A percentile compares a stretch with the other conserved stretches of the same genome.
Evolutionary conservation across 2,888 invertebrate genomes (phyloP).

Genomic region (Sclerodermus sp.): DNA sequence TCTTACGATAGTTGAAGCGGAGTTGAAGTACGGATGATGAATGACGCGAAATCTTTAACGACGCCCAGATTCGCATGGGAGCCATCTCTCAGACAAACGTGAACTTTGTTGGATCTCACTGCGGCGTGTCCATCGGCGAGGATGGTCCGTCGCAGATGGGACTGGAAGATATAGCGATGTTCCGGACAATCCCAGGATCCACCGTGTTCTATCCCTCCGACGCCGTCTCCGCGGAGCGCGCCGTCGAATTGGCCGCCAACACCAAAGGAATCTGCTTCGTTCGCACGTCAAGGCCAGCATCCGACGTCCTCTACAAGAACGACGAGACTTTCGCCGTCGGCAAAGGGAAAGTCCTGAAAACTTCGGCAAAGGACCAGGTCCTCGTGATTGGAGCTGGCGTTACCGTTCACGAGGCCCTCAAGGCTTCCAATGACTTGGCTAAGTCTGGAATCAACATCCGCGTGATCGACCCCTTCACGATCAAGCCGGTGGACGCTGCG

Average conservation of each 20-base stretch:
- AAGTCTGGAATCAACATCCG: slow-evolving; percentile 74
- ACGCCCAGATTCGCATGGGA: slow-evolving; percentile 97
- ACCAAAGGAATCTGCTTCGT: slow-evolving; percentile 94
- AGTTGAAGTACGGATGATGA: not conserved
- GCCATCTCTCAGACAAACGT: slow-evolving; percentile 98
- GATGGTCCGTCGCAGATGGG: slow-evolving; percentile 99
- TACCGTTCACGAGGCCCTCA: slow-evolving; percentile 87
- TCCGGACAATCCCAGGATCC: slow-evolving; percentile 84
- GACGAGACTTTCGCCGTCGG: slow-evolving; percentile 81
- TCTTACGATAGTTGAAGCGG: no score
- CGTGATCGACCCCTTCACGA: slow-evolving; percentile 92
- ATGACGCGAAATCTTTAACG: not conserved
- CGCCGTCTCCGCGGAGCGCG: slow-evolving; percentile 92
- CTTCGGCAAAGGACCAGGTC: slow-evolving; percentile 76
- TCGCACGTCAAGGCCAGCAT: slow-evolving; percentile 91
- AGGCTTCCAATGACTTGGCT: slow-evolving; percentile 76
- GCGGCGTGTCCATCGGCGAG: slow-evolving; percentile 97
- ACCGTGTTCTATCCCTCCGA: slow-evolving; percentile 82
- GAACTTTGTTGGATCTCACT: slow-evolving; percentile 96
- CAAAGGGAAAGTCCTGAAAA: slow-evolving; percentile 76
- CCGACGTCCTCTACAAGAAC: slow-evolving; percentile 82
- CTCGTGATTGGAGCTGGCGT: slow-evolving; percentile 92
- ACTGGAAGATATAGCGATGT: slow-evolving; percentile 95
- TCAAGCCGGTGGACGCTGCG: slow-evolving; percentile 89
- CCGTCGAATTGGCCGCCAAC: slow-evolving; percentile 94